Evolutionary conservation across 2,888 invertebrate species (phyloP), one percentile per base, ranked within the genome.

Genomic region (Drosophila longiperda): DNA sequence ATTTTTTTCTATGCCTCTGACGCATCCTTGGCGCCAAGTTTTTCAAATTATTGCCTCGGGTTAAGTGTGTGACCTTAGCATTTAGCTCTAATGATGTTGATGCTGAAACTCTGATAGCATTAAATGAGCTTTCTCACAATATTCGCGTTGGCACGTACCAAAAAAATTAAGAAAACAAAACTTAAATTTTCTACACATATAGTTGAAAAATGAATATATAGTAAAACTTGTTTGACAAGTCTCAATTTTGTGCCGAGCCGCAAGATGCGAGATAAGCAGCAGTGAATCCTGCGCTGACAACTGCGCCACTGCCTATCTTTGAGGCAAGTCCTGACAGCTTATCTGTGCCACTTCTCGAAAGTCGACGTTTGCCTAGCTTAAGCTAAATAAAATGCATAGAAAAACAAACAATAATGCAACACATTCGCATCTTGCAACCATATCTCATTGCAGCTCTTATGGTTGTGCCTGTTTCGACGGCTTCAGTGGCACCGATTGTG

Each of bases 391-490:
- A 52, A 58, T 23, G 4, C 29, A 15, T 20, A 15, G 32, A 20
- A 36, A 50, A 55, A 55, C 64, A 53, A 33, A 38, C 58, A 40
- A 62, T 71, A 71, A 80, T 76, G 57, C 65, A 62, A 65, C 55
- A 59, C 60, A 61, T 64, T 66, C 58, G 20, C 40, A 60, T 59
- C 59, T 58, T 9, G 9, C 57, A 38, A 54, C 49, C 34, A 9
- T 58, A 60, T 78, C 50, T 69, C 48, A 73, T 94, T 94, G 49
- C 94, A 97, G 97, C 89, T 95, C 95, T 68, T 97, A 96, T 93
- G 95, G 94, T 91, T 98, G 97, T 92, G 94, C 95, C 66, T 98
- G 98, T 93, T 97, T 97, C 93, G 94, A 96, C 62, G 96, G 96
- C 49, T 98, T 97, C 93, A 96, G 95, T 61, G 98, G 97, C 8